Evolutionary conservation across 2,797 vertebrate genomes (phyloP).

Genomic region (Lepilemur septentrionalis): DNA sequence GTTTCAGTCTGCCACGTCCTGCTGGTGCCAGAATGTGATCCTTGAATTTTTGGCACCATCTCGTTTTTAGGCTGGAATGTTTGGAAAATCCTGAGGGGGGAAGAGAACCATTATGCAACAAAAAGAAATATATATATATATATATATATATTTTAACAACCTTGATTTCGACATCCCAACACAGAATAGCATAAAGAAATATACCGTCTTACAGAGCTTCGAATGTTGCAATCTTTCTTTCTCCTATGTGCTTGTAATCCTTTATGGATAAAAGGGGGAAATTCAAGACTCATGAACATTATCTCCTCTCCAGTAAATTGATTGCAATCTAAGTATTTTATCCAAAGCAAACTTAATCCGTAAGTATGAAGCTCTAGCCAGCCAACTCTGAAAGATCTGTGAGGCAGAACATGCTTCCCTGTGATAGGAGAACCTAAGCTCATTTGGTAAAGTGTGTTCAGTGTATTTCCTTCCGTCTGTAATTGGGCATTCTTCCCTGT

Average conservation of each 20-base stretch:
- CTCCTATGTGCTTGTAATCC: neutral
- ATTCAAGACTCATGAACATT: neutral
- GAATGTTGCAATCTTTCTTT: neutral
- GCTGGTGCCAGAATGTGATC: neutral
- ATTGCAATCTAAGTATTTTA: neutral
- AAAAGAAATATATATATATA: neutral
- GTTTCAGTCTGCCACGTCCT: constrained; percentile 46
- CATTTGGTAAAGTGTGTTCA: neutral
- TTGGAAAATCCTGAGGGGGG: neutral
- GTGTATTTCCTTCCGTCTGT: neutral
- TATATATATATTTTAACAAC: neutral
- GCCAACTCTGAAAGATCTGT: neutral
- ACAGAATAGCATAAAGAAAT: neutral
- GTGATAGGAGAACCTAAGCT: neutral
- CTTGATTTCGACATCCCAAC: neutral
- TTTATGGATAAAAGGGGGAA: neutral
- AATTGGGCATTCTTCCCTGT: neutral
- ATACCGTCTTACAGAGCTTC: neutral
- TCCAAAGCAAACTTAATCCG: neutral
- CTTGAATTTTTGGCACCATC: neutral
- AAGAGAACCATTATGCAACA: neutral
- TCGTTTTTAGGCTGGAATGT: constrained; percentile 23
- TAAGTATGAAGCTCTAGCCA: neutral
- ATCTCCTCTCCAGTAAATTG: neutral
- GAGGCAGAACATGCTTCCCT: neutral